A percentile compares a stretch with the other conserved stretches of the same genome.
phyloP scores from a whole-genome alignment of 2,113 vertebrate genomes.

The Apteryx owenii region DNA sequence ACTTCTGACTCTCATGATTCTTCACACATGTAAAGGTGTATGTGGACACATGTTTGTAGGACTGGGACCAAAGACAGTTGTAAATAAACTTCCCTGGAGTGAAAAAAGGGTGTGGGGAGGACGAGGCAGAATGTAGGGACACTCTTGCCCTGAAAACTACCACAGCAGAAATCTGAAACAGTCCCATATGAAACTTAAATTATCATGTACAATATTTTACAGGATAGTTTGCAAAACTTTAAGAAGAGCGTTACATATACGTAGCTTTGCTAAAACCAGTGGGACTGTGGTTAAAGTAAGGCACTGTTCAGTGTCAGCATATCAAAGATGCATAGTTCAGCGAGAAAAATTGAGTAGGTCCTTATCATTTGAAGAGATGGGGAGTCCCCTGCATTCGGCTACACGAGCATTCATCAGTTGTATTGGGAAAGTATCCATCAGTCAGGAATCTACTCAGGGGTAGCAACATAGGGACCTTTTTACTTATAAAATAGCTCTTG shows the following conservation, averaged over 20 bases:
- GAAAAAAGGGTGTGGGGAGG: not conserved
- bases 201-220: not conserved
- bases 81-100: not conserved
- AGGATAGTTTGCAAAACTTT: not conserved
- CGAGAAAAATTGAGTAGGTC: not conserved
- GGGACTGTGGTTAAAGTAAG: not conserved
- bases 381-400: not conserved
- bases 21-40: not conserved
- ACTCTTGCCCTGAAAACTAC: not conserved
- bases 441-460: not conserved
- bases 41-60: not conserved
- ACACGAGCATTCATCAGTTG: not conserved
- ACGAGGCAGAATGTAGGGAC: rapidly evolving
- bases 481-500: not conserved
- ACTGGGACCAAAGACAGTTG: not conserved
- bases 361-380: not conserved
- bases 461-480: not conserved
- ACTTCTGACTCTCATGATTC: not conserved
- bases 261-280: not conserved
- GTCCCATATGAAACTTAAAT: not conserved
- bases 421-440: not conserved
- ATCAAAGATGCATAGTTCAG: not conserved
- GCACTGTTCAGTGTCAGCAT: not conserved
- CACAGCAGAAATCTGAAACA: not conserved
- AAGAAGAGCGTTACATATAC: not conserved